Evolutionary conservation across 2,888 invertebrate genomes (phyloP), one percentile per base, ranked within the genome.

Genomic region (Platerodrilus igneus): DNA sequence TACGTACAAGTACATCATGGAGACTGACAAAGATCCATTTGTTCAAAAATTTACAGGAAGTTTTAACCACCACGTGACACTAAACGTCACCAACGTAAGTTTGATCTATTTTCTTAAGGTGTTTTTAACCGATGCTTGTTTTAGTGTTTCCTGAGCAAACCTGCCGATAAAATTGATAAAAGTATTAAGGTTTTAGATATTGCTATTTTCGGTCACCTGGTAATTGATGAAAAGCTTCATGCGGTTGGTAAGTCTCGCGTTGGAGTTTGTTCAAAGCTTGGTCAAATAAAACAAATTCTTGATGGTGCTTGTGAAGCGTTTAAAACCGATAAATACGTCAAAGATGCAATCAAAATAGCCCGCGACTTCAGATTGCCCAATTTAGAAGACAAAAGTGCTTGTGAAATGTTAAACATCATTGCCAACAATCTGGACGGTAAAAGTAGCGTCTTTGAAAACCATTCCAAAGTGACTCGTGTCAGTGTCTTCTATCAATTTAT

Each of bases 131-230:
- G 17, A 3, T 14, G 2, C 5, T n/a, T n/a, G n/a, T 31, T 35
- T 22, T 41, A 29, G 32, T 8, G 8, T 4, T 33, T 32, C 7
- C 22, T 39, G n/a, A 9, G 14, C 4, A 38, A n/a, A 6, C 27
- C 42, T 3, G 66, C 67, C 0, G 55, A 68, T 14, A 58, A 74
- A 37, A 64, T 79, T 4, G 65, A 71, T 14, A 53, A 76, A 3
- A 56, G 59, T 4, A 59, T 73, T 7, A 74, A 74, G 40, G 74
- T 79, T 56, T 32, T 73, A 11, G 81, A 81, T 54, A 65, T 82
- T 58, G 72, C 78, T 0, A 56, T 83, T 6, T 79, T 76, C 55
- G 83, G 83, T 0, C 77, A 77, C 55, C 57, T 67, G n/a, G 72
- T 80, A 1, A 69, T 77, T 1, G 74, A 76, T 26, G 73, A 76